Evolutionary conservation across 2,797 vertebrate species (phyloP).

Genomic region (Intellagama lesueurii): DNA sequence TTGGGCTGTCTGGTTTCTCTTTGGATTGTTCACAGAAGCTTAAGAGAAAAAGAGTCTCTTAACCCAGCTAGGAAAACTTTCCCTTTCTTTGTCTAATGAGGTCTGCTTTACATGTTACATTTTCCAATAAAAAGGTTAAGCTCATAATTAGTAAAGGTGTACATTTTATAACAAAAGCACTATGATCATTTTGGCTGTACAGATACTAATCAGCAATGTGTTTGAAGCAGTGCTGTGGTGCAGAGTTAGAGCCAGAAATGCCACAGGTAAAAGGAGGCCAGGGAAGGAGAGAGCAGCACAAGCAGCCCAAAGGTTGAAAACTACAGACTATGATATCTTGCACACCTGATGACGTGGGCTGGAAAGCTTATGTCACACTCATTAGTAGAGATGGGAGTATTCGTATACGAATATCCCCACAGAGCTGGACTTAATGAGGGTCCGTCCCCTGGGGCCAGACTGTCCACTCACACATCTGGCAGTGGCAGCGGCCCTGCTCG

Average conservation of each 20-base stretch:
- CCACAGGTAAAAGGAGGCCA: not conserved
- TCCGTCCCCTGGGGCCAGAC: no score
- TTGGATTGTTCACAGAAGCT: not conserved
- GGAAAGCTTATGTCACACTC: no score
- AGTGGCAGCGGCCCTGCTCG: no score
- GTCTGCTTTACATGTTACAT: not conserved
- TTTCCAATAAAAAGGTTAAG: not conserved
- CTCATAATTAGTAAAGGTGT: not conserved
- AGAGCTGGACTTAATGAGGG: no score
- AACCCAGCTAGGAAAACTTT: not conserved
- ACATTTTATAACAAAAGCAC: not conserved
- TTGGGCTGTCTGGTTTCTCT: not conserved
- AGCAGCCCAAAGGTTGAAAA: not conserved
- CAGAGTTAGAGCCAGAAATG: not conserved
- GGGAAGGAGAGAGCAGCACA: not conserved
- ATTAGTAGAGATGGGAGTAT: no score
- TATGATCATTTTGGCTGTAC: not conserved
- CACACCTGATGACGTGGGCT: no score
- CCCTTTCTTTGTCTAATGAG: not conserved
- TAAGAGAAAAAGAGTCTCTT: not conserved
- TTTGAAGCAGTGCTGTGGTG: not conserved
- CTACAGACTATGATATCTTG: not conserved
- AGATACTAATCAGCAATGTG: not conserved
- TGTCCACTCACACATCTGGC: no score
- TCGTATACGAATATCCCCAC: no score